Conservation (phyloP, 2,113 vertebrate genomes). For the Montifringilla adamsi region DNA sequence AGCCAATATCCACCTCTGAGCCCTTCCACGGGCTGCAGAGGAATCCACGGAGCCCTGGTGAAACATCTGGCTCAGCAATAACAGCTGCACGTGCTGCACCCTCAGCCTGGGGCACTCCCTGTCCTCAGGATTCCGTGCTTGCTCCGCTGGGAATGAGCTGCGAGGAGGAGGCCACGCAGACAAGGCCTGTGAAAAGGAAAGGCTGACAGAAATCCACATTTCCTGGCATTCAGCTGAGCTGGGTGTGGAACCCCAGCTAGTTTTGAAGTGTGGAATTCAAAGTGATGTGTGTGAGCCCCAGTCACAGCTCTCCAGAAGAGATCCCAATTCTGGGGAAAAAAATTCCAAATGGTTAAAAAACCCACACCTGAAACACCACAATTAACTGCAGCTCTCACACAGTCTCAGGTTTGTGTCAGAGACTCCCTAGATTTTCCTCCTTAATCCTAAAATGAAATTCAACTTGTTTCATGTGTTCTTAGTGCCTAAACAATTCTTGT, state of each 20-base stretch:
- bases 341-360: not conserved
- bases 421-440: not conserved
- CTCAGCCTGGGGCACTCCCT: fast-evolving
- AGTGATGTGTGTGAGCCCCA: not conserved
- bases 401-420: not conserved
- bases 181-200: not conserved
- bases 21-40: not conserved
- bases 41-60: not conserved
- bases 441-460: not conserved
- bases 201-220: fast-evolving
- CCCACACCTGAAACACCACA: not conserved
- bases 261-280: not conserved
- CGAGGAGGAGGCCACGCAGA: not conserved
- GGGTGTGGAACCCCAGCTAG: not conserved
- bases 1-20: not conserved
- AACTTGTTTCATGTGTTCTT: not conserved
- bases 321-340: not conserved
- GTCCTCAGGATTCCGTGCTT: fast-evolving
- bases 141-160: not conserved
- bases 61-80: not conserved
- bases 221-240: not conserved
- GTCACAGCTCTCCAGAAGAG: not conserved
- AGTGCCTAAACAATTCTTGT: not conserved
- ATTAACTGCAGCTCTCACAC: not conserved
- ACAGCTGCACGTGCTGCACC: not conserved